Evolutionary conservation across 2,888 invertebrate species (phyloP), one percentile per base, ranked within the genome.

Genomic region (Aleiodes alternator): DNA sequence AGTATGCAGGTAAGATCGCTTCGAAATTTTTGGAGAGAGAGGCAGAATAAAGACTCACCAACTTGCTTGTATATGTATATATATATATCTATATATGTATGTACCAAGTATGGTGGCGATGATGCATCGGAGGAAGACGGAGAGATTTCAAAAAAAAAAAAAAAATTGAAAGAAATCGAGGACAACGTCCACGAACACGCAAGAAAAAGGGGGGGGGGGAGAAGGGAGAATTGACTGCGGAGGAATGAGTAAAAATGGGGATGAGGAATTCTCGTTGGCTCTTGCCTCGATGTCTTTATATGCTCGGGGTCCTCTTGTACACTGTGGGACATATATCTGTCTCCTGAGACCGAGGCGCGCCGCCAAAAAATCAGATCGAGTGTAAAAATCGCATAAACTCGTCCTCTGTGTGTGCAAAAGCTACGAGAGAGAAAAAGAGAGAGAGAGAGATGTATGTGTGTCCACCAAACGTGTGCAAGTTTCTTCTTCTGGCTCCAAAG

Each of bases 311-410:
- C 78, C 87, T 86, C 87, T 89, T 87, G 87, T 87, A 87, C 84
- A 83, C 87, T 87, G 86, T 87, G 86, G 87, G 88, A 88, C 87
- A 87, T 88, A 87, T 89, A 87, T 88, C 88, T 88, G 87, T 88
- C 88, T 87, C 85, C 86, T 86, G 83, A 87, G 86, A 86, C 84
- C 87, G 87, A 86, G 88, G 87, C 87, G 85, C 86, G 87, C 89
- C 89, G 89, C 89, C 88, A 88, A 89, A 89, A 89, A 89, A 88
- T 88, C 88, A 88, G 88, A 88, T 88, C 87, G 88, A 88, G 88
- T 88, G 88, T 88, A 88, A 88, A 88, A 88, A 89, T 89, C 89
- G 88, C 89, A 89, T 89, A 89, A 89, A 89, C 89, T 89, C 89
- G 89, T 89, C 89, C 86, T 23, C 23, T 23, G 23, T 23, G 23